Conservation (phyloP, 2,797 vertebrate genomes). For the Poecile montanus region DNA sequence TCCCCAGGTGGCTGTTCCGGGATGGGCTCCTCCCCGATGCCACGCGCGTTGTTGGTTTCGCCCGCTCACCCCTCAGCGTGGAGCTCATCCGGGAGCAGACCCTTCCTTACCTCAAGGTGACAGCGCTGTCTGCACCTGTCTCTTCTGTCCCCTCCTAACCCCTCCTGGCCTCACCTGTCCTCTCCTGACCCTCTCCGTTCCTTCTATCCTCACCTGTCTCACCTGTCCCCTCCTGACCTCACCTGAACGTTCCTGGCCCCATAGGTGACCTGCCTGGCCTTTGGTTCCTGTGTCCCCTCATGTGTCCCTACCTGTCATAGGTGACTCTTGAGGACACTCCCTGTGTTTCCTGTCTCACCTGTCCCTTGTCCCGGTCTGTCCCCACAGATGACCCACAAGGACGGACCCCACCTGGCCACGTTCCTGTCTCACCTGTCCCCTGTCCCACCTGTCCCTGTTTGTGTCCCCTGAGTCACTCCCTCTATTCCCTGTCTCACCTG, state of each 20-base stretch:
- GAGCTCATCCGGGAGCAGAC: background rate
- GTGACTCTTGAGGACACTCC: accelerated
- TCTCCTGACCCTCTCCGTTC: too few species aligned
- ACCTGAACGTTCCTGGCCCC: background rate
- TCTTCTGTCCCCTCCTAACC: background rate
- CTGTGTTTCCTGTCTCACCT: background rate
- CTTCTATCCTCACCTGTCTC: background rate
- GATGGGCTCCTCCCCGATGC: background rate
- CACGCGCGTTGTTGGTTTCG: background rate
- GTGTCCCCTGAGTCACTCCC: too few species aligned
- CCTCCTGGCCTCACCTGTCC: background rate
- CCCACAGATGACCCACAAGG: background rate
- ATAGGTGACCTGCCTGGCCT: background rate
- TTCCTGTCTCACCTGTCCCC: background rate
- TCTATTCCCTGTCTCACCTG: background rate
- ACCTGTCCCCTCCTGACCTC: background rate
- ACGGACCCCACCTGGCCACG: accelerated
- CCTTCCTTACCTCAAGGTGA: background rate
- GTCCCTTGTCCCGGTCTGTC: background rate
- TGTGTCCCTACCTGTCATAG: background rate
- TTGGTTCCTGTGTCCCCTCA: background rate
- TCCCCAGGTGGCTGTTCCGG: background rate
- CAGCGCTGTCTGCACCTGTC: background rate
- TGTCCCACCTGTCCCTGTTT: background rate
- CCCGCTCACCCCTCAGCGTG: background rate